These are phyloP conservation scores for Drosophila cognata DNA, from an alignment of 2,888 invertebrate species.

Conservation along the genomic window DNA sequence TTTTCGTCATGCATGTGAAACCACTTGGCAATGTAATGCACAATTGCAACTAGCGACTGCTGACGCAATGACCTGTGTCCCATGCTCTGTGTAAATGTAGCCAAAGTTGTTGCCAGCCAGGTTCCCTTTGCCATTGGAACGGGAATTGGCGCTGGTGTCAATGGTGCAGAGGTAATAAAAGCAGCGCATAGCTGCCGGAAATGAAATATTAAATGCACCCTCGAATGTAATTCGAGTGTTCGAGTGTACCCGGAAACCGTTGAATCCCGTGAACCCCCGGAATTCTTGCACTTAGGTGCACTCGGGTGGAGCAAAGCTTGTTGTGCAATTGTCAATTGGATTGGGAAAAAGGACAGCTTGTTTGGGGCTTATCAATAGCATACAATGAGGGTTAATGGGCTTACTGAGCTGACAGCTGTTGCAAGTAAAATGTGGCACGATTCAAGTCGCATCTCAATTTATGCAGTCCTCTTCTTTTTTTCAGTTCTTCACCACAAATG, in stretches of 20 bases:
- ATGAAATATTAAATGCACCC: slow-evolving; percentile 77
- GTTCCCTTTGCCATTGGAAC: slow-evolving; percentile 55
- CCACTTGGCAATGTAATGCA: slow-evolving; percentile 74
- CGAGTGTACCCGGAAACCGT: slow-evolving; percentile 1
- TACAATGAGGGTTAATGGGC: slow-evolving; percentile 35
- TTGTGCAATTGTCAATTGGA: slow-evolving; percentile 43
- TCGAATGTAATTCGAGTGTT: slow-evolving; percentile 35
- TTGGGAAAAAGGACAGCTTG: slow-evolving; percentile 31
- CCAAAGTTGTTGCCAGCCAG: slow-evolving; percentile 15
- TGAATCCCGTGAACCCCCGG: background rate
- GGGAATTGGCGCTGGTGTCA: slow-evolving; percentile 70
- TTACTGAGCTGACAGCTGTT: slow-evolving; percentile 1
- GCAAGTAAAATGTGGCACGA: background rate
- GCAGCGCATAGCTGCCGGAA: slow-evolving; percentile 63
- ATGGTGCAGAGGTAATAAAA: slow-evolving; percentile 75
- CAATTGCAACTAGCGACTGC: slow-evolving; percentile 54
- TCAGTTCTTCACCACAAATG: background rate
- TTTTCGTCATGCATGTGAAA: slow-evolving; percentile 64
- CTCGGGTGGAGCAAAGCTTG: slow-evolving; percentile 35
- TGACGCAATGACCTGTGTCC: slow-evolving; percentile 36
- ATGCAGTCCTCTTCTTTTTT: background rate
- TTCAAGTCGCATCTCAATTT: background rate
- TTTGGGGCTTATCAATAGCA: slow-evolving; percentile 36
- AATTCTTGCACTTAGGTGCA: slow-evolving; percentile 25
- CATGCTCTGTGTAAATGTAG: slow-evolving; percentile 49